Evolutionary conservation across 2,888 invertebrate genomes (phyloP).

Genomic region (Drosophila birchii): DNA sequence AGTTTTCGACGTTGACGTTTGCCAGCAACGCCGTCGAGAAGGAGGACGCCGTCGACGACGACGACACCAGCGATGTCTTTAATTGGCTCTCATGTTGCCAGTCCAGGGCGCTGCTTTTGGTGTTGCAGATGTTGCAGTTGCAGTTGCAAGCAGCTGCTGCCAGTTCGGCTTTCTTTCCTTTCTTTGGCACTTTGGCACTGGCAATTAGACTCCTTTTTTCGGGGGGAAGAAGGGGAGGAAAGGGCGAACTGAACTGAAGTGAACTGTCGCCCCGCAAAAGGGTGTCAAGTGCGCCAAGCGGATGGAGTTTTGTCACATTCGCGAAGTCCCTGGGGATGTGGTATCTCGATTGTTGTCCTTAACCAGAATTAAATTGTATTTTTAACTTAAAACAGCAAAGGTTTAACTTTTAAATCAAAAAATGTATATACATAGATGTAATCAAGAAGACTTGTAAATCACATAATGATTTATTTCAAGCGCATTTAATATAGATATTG

Average conservation of each 20-base stretch:
- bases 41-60: slow-evolving; percentile 39
- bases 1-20: slow-evolving; percentile 82
- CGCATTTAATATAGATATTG: neutral
- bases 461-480: neutral
- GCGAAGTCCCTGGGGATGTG: slow-evolving; percentile 3
- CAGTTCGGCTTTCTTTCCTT: slow-evolving; percentile 36
- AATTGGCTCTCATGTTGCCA: slow-evolving; percentile 83
- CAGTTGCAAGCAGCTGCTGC: slow-evolving; percentile 38
- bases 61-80: slow-evolving; percentile 74
- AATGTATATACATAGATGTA: neutral
- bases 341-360: neutral
- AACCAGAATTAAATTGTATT: neutral
- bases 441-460: neutral
- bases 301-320: slow-evolving; percentile 20
- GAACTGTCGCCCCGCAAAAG: slow-evolving; percentile 20
- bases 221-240: neutral
- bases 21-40: slow-evolving; percentile 65
- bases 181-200: slow-evolving; percentile 76
- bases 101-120: slow-evolving; percentile 31
- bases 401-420: neutral
- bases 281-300: slow-evolving; percentile 22
- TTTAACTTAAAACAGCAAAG: neutral
- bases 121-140: slow-evolving; percentile 23
- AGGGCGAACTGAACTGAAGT: slow-evolving; percentile 1
- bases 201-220: slow-evolving; percentile 65